These are phyloP conservation scores for Drosophila quasianomalipes DNA, from an alignment of 2,888 invertebrate genomes.

Conservation along the genomic window DNA sequence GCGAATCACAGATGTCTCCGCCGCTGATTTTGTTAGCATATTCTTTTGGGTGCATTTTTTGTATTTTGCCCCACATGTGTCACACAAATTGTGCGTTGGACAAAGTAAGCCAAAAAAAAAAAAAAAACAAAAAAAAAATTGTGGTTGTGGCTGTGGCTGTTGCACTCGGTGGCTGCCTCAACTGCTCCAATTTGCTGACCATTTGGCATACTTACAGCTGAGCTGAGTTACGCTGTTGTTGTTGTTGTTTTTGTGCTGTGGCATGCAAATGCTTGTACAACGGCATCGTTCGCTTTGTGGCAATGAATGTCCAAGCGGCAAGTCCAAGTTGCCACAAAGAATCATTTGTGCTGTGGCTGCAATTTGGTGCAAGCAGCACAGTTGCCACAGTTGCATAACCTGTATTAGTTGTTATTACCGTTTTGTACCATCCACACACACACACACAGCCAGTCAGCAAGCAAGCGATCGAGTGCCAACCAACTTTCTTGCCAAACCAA, in stretches of 20 bases:
- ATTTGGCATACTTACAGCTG: conserved; percentile 70
- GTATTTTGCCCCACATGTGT: conserved; percentile 70
- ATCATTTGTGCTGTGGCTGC: conserved; percentile 47
- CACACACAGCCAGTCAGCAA: conserved; percentile 9
- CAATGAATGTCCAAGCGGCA: conserved; percentile 42
- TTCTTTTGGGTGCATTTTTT: conserved; percentile 39
- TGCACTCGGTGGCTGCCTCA: conserved; percentile 9
- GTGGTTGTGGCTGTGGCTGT: conserved; percentile 14
- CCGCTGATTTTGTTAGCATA: conserved; percentile 33
- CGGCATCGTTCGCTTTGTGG: conserved; percentile 46
- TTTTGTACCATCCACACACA: conserved; percentile 52
- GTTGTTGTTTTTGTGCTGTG: conserved; percentile 28
- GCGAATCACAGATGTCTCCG: conserved; percentile 38
- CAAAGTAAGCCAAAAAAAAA: conserved; percentile 4
- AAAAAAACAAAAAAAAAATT: background rate
- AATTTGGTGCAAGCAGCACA: conserved; percentile 60
- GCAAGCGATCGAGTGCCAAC: conserved; percentile 4
- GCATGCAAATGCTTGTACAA: conserved; percentile 74
- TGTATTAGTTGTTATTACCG: conserved; percentile 79
- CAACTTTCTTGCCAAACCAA: conserved; percentile 47
- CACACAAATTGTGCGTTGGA: conserved; percentile 69
- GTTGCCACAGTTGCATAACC: conserved; percentile 72
- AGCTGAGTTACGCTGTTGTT: background rate
- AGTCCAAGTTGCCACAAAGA: conserved; percentile 31
- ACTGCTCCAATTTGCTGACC: conserved; percentile 74